Base-by-base conservation (phyloP, 2,797 vertebrate genomes). In the Hyperoplus lanceolatus region DNA sequence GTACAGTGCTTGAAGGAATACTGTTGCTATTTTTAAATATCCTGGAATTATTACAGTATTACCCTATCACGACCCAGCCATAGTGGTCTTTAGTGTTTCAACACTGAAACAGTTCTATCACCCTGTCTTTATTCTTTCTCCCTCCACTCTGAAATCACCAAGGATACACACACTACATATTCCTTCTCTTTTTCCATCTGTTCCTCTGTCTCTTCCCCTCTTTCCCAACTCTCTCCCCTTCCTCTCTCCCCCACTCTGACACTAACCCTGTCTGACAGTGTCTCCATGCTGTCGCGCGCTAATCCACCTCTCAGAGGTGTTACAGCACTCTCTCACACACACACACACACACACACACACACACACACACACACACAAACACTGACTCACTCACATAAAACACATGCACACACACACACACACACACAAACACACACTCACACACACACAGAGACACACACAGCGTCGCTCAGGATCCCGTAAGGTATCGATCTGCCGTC, bases 301-400 rank as follows among this genome's bases (percentile, higher is more conserved):
- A 96, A 96, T 96, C 96, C 95, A 95, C 96, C 95, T 96, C 96
- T 96, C 92, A 91, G 93, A 95, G 94, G 94, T 94, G 95, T 95
- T 92, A 90, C 94, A 93, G 95, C 94, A 87, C 87, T 90, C 92
- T 93, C 93, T 38, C 72, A 13, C 65, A 7, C 48, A 18, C 66
- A 64, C 51, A 38, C 18, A 50, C 64, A 29, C 75, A 11, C 55
- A 41, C 63, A 60, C 36, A 21, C 72, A 48, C 69, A 8, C 50
- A 38, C 61, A 8, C 53, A 16, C 16, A 6, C 49, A 18, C 55
- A 56, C 70, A 57, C 58, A 43, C 69, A 16, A 66, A 64, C 78
- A 56, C 75, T 70, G 55, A 45, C 66, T 15, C 16, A 46, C 21
- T 41, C 49, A 46, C 61, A 29, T 3, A 29, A 29, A 29, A 29